These are phyloP conservation scores for Trachops cirrhosus DNA, from an alignment of 2,797 vertebrate genomes.

Conservation along the genomic window DNA sequence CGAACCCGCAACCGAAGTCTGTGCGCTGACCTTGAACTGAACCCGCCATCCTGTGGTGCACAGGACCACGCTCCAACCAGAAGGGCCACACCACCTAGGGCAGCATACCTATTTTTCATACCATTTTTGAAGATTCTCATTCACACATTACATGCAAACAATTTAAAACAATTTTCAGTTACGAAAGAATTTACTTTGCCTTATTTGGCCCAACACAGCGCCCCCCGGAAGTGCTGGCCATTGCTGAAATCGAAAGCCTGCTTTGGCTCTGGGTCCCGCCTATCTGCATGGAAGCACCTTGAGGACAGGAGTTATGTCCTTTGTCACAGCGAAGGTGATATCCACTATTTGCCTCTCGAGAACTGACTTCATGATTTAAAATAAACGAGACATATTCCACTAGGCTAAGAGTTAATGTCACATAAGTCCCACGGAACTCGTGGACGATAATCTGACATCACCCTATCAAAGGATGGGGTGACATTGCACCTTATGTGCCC, in stretches of 20 bases:
- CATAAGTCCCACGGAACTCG: constrained; percentile 17
- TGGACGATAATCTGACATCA: constrained; percentile 40
- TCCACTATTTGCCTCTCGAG: neutral
- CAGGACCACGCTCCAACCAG: too few species aligned
- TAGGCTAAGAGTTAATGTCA: constrained; percentile 42
- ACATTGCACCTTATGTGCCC: neutral
- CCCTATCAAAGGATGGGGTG: neutral
- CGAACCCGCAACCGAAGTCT: neutral
- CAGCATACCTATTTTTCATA: neutral
- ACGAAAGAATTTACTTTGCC: neutral
- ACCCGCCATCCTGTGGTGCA: too few species aligned
- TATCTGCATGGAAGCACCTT: neutral
- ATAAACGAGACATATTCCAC: constrained; percentile 24
- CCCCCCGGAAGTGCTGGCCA: neutral
- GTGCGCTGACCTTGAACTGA: neutral
- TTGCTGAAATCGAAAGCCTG: neutral
- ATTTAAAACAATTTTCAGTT: neutral
- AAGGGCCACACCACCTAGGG: too few species aligned
- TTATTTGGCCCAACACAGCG: neutral
- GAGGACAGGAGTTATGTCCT: neutral
- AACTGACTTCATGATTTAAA: neutral
- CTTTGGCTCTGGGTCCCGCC: neutral
- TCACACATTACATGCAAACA: neutral
- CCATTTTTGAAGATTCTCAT: neutral
- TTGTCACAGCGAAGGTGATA: neutral